Base-by-base conservation (phyloP, 2,113 vertebrate species). In the Tonatia bakeri region DNA sequence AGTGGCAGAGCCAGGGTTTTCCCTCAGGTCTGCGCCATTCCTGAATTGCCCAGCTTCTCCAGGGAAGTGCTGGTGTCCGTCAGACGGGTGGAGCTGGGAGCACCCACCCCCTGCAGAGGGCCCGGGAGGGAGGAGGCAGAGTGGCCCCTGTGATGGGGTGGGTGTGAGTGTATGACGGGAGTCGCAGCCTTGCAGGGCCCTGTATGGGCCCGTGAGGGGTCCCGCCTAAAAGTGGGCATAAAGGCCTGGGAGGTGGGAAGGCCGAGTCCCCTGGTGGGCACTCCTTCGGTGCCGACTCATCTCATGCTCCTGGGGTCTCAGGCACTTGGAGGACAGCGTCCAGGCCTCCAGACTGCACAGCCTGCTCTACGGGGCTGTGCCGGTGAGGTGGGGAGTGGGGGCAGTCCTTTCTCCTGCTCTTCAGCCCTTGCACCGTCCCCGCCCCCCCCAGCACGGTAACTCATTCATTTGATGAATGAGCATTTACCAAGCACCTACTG, bases 81-180 rank as follows among this genome's bases (percentile, higher is more conserved):
- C 26, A 7, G 64, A 40, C 5, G 9, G 75, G 43, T 0, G 13
- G 56, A 14, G 52, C n/a, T 43, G 0, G 40, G 40, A 36, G 50
- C 28, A 31, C 0, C 11, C 5, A 0, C 1, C 0, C 64, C 43
- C 31, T 38, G 24, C 15, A 20, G 70, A 40, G 33, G 26, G n/a
- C 75, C 33, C 38, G 64, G 56, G 40, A 52, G 61, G 84, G 13
- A 19, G 11, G 47, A 17, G 15, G 5, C 6, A 0, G 70, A 31
- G 38, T 1, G 9, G 6, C 7, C 77, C 7, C 61, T 64, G 33
- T 40, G 75, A 61, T 14, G 10, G 19, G 14, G n/a, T 31, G 40
- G 20, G 33, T 47, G 43, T 85, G 54, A 15, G 47, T 12, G 31
- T 12, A 56, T 76, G 64, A 80, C 3, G 15, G 38, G 45, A 67